Evolutionary conservation across 2,113 vertebrate species (phyloP).

Genomic region (Halichoerus grypus): DNA sequence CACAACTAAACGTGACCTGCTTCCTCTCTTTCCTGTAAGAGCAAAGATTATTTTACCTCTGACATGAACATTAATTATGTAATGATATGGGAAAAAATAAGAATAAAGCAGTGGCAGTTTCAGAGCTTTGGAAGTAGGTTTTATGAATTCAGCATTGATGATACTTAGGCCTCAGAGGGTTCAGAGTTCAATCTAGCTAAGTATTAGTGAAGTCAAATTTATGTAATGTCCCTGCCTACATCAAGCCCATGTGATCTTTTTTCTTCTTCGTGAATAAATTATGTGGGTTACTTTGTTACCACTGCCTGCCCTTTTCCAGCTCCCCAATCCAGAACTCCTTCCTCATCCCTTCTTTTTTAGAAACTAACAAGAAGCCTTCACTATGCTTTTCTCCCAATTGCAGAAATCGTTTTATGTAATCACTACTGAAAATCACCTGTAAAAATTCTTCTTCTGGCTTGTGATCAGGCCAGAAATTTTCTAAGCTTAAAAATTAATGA

Average conservation of each 20-base stretch:
- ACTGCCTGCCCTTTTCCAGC: neutral
- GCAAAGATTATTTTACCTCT: constrained; percentile 6
- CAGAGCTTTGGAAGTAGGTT: neutral
- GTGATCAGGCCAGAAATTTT: neutral
- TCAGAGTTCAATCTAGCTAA: constrained; percentile 11
- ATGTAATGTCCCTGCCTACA: neutral
- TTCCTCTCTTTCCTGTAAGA: neutral
- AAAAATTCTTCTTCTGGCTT: constrained; percentile 20
- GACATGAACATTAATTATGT: neutral
- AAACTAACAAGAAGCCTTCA: neutral
- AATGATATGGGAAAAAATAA: neutral
- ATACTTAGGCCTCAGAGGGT: neutral
- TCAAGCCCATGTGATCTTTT: neutral
- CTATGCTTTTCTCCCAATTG: neutral
- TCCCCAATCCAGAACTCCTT: neutral
- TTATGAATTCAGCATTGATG: neutral
- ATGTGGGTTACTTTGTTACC: neutral
- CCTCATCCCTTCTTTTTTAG: neutral
- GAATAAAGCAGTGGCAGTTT: neutral
- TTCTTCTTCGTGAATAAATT: neutral
- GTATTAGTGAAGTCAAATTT: neutral
- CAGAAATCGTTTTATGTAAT: constrained; percentile 18
- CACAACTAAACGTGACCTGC: neutral
- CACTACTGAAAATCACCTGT: constrained; percentile 25
- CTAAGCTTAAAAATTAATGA: constrained; percentile 34